Evolutionary conservation across 1,140 invertebrate genomes (phyloP).

Genomic region (Caenorhabditis inopinata): DNA sequence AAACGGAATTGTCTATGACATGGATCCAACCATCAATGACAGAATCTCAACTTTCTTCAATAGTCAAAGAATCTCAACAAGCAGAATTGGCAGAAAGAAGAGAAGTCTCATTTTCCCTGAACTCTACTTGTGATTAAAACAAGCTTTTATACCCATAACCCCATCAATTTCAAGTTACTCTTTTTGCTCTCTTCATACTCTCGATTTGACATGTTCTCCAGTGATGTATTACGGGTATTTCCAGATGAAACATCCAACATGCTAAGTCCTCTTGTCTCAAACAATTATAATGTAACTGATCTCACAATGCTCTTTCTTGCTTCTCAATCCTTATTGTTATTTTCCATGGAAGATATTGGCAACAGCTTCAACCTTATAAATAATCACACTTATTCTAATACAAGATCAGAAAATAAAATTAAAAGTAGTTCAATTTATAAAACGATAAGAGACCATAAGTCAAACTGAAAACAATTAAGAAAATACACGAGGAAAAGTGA

Average conservation of each 20-base stretch:
- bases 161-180: background rate
- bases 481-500: conserved; percentile 21
- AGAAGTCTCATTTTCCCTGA: background rate
- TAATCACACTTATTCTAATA: background rate
- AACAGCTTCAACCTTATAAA: background rate
- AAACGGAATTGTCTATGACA: conserved; percentile 38
- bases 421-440: background rate
- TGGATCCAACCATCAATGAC: conserved; percentile 36
- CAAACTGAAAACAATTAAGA: background rate
- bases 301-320: background rate
- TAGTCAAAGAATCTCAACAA: conserved; percentile 10
- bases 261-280: background rate
- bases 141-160: background rate
- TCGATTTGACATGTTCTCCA: conserved; percentile 32
- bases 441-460: background rate
- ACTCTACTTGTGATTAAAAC: background rate
- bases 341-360: no score
- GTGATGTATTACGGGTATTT: conserved; percentile 27
- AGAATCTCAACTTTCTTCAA: conserved; percentile 36
- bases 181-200: background rate
- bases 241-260: conserved; percentile 13
- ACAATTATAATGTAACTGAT: background rate
- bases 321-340: background rate
- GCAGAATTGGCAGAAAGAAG: conserved; percentile 5
- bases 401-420: background rate